A percentile compares a stretch with the other conserved stretches of the same genome.
Evolutionary conservation across 2,113 vertebrate genomes (phyloP).

Genomic region (Toxotes jaculatrix): DNA sequence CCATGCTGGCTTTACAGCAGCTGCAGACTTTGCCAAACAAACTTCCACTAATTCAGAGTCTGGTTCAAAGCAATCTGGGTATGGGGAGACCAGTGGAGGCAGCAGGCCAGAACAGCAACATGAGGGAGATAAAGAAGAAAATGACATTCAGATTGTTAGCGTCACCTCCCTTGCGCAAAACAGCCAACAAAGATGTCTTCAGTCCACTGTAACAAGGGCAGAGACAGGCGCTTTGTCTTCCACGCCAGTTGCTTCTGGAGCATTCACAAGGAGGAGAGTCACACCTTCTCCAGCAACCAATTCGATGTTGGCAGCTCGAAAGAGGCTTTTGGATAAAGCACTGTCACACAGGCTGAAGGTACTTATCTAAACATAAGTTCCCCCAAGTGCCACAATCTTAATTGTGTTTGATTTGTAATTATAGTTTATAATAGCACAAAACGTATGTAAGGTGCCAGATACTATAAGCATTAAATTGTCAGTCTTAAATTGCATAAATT

Average conservation of each 20-base stretch:
- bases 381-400: not conserved
- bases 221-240: slow-evolving; percentile 49
- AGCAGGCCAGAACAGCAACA: slow-evolving; percentile 54
- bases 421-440: not conserved
- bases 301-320: slow-evolving; percentile 84
- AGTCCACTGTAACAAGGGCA: slow-evolving; percentile 48
- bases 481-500: not conserved
- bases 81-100: not conserved
- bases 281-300: slow-evolving; percentile 75
- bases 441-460: not conserved
- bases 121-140: slow-evolving; percentile 63
- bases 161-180: slow-evolving; percentile 84
- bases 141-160: slow-evolving; percentile 84
- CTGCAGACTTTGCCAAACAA: slow-evolving; percentile 63
- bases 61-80: not conserved
- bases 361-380: not conserved
- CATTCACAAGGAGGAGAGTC: slow-evolving; percentile 62
- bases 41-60: slow-evolving; percentile 45
- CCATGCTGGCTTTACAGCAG: slow-evolving; percentile 56
- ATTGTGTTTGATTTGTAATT: not conserved
- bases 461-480: not conserved
- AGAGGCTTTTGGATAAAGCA: slow-evolving; percentile 84
- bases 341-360: slow-evolving; percentile 86
- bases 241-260: slow-evolving; percentile 48
- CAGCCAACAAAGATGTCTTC: slow-evolving; percentile 47